Conservation (phyloP, 30 jellyfish, hydroid and myxozoan species). For the Nemopilema nomurai region DNA sequence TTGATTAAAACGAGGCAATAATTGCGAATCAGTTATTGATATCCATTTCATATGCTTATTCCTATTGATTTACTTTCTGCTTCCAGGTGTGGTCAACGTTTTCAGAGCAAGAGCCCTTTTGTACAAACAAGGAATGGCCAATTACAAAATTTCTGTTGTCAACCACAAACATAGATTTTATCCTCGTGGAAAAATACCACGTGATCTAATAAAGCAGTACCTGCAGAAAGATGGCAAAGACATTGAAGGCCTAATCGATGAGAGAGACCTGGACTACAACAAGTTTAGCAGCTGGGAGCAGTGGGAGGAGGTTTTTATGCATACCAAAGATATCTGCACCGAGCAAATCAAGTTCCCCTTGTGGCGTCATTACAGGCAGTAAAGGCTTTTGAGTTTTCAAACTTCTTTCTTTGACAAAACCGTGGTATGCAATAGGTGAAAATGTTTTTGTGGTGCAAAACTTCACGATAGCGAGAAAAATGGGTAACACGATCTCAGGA, state of each 20-base stretch:
- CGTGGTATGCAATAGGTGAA: too few species aligned
- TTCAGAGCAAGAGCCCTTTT: constrained; percentile 63
- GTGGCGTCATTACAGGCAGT: constrained; percentile 30
- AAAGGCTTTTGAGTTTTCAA: background rate
- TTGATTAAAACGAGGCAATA: too few species aligned
- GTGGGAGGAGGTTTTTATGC: constrained; percentile 57
- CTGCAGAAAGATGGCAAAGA: constrained; percentile 44
- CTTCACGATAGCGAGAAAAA: too few species aligned
- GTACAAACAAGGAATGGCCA: constrained; percentile 53
- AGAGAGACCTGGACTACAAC: constrained; percentile 38
- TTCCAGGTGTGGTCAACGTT: constrained; percentile 47
- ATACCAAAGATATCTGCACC: constrained; percentile 39
- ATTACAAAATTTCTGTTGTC: constrained; percentile 46
- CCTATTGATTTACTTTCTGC: too few species aligned
- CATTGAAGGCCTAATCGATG: constrained; percentile 31
- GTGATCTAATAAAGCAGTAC: constrained; percentile 39
- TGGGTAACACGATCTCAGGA: too few species aligned
- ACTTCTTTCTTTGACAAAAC: too few species aligned
- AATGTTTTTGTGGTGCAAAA: too few species aligned
- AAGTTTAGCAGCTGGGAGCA: constrained; percentile 41
- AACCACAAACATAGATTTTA: constrained; percentile 53
- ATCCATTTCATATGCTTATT: too few species aligned
- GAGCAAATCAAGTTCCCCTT: constrained; percentile 67
- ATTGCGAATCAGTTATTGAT: too few species aligned
- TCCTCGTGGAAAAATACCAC: constrained; percentile 54